phyloP scores from a whole-genome alignment of 1,140 invertebrate genomes.

The Diorhabda sublineata region DNA sequence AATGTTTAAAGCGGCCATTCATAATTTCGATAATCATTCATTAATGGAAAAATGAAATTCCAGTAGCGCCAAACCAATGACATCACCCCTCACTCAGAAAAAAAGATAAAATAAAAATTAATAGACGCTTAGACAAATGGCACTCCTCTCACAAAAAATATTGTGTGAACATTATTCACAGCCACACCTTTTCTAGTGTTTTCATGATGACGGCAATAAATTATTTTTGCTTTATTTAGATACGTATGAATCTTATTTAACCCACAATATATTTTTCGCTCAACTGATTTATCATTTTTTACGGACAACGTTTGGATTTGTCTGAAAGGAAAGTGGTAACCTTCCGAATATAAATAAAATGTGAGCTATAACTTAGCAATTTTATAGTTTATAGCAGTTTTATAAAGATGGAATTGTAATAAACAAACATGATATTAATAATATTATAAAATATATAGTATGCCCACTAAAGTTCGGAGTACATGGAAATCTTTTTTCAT shows the following conservation, averaged over 20 bases:
- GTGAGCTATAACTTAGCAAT: too few species aligned
- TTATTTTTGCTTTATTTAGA: conserved; percentile 22
- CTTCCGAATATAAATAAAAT: too few species aligned
- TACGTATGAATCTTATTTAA: conserved; percentile 3
- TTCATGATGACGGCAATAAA: conserved; percentile 39
- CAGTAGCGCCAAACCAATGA: conserved; percentile 27
- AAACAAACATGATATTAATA: too few species aligned
- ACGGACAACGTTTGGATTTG: too few species aligned
- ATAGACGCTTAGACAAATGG: conserved; percentile 42
- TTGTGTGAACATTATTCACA: conserved; percentile 43
- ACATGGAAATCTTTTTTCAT: too few species aligned
- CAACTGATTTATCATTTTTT: neutral
- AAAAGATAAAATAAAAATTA: conserved; percentile 43
- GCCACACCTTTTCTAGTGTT: conserved; percentile 42
- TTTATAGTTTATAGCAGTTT: too few species aligned
- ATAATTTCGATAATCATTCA: conserved; percentile 35
- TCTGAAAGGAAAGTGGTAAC: too few species aligned
- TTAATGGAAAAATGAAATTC: conserved; percentile 33
- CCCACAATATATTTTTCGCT: neutral
- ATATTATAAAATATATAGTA: too few species aligned
- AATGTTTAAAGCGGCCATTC: conserved; percentile 34
- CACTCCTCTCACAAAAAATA: conserved; percentile 40
- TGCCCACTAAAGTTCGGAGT: too few species aligned
- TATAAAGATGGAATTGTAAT: too few species aligned
- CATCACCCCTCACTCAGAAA: conserved; percentile 26